Conservation (phyloP, 64 coral and sea anemone genomes). For the Catalaphyllia jardinei region DNA sequence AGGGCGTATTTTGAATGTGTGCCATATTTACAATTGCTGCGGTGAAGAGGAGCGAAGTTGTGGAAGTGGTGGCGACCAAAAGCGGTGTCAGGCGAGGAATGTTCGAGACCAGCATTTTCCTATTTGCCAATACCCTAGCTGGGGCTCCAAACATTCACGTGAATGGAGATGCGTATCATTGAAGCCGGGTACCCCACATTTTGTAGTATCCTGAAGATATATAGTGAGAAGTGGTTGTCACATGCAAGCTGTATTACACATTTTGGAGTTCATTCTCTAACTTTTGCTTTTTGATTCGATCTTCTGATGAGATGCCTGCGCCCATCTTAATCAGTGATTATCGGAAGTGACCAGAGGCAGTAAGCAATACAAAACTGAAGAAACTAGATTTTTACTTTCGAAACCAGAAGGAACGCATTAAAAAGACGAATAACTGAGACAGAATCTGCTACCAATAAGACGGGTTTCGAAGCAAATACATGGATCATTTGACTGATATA, state of each 20-base stretch:
- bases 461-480: too few species aligned
- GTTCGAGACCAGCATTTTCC: neutral
- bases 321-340: neutral
- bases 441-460: too few species aligned
- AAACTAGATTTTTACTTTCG: too few species aligned
- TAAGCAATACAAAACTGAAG: neutral
- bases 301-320: neutral
- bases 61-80: neutral
- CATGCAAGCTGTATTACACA: neutral
- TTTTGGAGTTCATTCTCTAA: neutral
- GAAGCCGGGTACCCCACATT: neutral
- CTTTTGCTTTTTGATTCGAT: neutral
- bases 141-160: neutral
- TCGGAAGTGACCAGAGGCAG: neutral
- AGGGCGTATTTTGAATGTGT: neutral
- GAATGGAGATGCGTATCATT: neutral
- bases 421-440: too few species aligned
- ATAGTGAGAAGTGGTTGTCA: neutral
- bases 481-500: too few species aligned
- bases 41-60: neutral
- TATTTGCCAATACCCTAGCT: neutral
- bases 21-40: neutral
- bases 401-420: too few species aligned
- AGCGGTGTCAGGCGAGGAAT: neutral
- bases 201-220: neutral